These are phyloP conservation scores for Thamnophis sirtalis DNA, from an alignment of 2,113 vertebrate genomes.

Conservation along the genomic window DNA sequence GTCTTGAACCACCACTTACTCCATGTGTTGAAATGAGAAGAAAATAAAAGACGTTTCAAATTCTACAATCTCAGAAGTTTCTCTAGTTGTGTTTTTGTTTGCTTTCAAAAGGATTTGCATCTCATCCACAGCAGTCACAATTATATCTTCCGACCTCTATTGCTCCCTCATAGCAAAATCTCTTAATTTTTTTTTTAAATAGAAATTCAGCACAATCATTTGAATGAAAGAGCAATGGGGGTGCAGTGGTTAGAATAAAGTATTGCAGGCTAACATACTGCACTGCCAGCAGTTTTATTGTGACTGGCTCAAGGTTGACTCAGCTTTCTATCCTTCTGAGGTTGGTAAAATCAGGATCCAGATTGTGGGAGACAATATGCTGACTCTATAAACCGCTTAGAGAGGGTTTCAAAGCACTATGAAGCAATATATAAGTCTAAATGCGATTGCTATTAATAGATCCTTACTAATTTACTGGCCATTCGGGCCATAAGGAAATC, in stretches of 20 bases:
- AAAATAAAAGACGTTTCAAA: background rate
- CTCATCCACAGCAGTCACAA: background rate
- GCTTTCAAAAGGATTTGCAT: background rate
- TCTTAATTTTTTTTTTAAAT: background rate
- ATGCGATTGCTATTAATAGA: too few species aligned
- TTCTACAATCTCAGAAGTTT: background rate
- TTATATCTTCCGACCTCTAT: background rate
- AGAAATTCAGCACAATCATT: background rate
- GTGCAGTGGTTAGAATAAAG: too few species aligned
- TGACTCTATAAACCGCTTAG: too few species aligned
- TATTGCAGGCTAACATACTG: too few species aligned
- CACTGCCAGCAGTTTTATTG: too few species aligned
- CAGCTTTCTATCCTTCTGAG: too few species aligned
- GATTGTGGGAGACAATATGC: too few species aligned
- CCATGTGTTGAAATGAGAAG: background rate
- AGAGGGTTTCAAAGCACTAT: too few species aligned
- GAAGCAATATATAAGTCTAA: too few species aligned
- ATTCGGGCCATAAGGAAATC: background rate
- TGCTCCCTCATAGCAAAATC: background rate
- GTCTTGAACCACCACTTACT: background rate
- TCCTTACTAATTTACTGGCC: background rate
- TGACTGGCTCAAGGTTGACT: too few species aligned
- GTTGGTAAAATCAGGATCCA: too few species aligned
- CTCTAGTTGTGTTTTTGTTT: background rate
- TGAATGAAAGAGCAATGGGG: too few species aligned